Base-by-base conservation (phyloP, 2,797 vertebrate species). In the Enteromius argenteus region DNA sequence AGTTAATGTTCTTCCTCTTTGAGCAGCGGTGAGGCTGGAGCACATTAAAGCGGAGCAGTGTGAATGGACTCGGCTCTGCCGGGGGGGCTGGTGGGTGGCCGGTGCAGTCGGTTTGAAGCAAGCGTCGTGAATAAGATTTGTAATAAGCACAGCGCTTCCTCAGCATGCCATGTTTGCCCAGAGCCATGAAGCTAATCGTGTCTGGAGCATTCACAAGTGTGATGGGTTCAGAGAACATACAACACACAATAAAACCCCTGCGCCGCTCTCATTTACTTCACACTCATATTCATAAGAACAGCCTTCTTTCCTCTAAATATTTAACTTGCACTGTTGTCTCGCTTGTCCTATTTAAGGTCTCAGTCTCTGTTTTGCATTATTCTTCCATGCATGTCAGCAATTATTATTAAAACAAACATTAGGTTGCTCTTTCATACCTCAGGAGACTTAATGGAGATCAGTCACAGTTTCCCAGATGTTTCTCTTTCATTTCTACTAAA, bases 1-100 rank as follows among this genome's bases (percentile, higher is more conserved):
- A 74, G 79, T 87, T 90, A 90, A 90, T 89, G 88, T 84, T 79
- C 74, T 84, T 84, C 80, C 78, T 62, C 72, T 53, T 83, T 69
- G 80, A 68, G 83, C 76, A 72, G 88, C 46, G 62, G 84, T 79
- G 64, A 88, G 84, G 66, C 78, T 74, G 80, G 81, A 88, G 62
- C 78, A 86, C 87, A 88, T 88, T 80, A 88, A 81, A 80, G 74
- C 51, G 14, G 76, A 44, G 32, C 67, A 56, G 69, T 75, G 76
- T 66, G 74, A 82, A 84, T 68, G 79, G 78, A 88, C 83, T 84
- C 77, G 23, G 75, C 81, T 84, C 80, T 62, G 81, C 79, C 51
- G 74, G 69, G 75, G 39, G 83, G 71, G 30, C 56, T 78, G 77
- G 53, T 76, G 78, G 81, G 64, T 21, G 60, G 49, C 6, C 19